Evolutionary conservation across 2,888 invertebrate genomes (phyloP).

Genomic region (Cantharis flavilabris): DNA sequence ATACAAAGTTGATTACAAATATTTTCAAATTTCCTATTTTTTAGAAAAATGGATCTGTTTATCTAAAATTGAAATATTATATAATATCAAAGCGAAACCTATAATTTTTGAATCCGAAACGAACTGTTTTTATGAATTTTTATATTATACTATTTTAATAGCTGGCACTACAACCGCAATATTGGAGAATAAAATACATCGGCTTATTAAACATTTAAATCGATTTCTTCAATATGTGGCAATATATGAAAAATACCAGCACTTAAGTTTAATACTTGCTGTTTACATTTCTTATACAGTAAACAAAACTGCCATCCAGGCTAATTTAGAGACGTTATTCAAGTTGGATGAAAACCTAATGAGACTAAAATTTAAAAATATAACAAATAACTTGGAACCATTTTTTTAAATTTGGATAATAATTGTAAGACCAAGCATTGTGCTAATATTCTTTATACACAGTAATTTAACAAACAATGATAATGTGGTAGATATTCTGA

Average conservation of each 20-base stretch:
- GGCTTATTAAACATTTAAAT: neutral
- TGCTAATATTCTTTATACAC: neutral
- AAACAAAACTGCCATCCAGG: neutral
- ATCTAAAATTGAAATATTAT: neutral
- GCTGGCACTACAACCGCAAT: neutral
- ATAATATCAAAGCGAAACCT: neutral
- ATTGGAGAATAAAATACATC: neutral
- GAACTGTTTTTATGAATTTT: neutral
- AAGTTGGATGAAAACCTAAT: neutral
- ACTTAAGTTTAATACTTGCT: neutral
- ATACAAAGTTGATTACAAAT: neutral
- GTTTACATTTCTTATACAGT: neutral
- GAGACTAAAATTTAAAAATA: neutral
- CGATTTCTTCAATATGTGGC: neutral
- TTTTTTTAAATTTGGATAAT: neutral
- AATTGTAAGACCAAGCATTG: neutral
- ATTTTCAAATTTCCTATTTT: neutral
- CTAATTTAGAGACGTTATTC: neutral
- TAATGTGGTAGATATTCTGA: neutral
- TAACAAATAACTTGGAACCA: neutral
- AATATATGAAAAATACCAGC: neutral
- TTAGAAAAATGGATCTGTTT: neutral
- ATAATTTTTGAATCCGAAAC: neutral
- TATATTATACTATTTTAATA: neutral
- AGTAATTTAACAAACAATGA: neutral